These are phyloP conservation scores for Megaceryle torquata DNA, from an alignment of 2,113 vertebrate species.

Conservation along the genomic window DNA sequence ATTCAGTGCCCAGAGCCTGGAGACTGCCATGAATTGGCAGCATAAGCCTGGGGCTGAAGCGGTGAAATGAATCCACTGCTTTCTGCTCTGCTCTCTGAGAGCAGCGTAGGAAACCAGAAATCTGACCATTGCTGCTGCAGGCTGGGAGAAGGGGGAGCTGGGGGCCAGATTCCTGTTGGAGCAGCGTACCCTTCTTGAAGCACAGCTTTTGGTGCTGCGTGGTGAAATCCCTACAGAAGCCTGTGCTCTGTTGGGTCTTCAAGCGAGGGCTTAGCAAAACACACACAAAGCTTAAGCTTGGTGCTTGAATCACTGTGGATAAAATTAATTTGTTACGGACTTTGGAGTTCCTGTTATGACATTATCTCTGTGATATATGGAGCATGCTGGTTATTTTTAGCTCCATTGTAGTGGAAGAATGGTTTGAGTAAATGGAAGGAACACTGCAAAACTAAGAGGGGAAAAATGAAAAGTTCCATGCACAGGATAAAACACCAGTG, in stretches of 20 bases:
- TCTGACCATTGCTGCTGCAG: background rate
- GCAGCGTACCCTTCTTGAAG: background rate
- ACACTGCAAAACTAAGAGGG: background rate
- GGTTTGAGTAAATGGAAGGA: background rate
- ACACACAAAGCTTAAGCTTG: background rate
- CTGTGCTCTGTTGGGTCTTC: background rate
- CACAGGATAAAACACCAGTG: background rate
- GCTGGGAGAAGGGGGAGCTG: background rate
- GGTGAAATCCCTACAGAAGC: background rate
- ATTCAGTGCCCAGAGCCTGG: background rate
- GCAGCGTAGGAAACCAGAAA: background rate
- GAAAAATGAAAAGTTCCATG: background rate
- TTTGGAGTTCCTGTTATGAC: constrained; percentile 56
- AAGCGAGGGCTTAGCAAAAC: background rate
- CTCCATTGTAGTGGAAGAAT: constrained; percentile 17
- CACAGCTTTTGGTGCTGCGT: background rate
- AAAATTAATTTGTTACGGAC: background rate
- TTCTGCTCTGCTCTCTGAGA: background rate
- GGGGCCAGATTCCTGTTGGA: background rate
- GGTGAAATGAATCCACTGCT: background rate
- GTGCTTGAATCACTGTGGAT: background rate
- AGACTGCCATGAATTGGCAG: background rate
- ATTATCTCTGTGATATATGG: constrained; percentile 40
- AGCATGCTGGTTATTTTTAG: constrained; percentile 25
- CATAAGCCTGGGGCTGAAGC: background rate